Base-by-base conservation (phyloP, 2,888 invertebrate species). In the Gastracanthus pulcherrimus region DNA sequence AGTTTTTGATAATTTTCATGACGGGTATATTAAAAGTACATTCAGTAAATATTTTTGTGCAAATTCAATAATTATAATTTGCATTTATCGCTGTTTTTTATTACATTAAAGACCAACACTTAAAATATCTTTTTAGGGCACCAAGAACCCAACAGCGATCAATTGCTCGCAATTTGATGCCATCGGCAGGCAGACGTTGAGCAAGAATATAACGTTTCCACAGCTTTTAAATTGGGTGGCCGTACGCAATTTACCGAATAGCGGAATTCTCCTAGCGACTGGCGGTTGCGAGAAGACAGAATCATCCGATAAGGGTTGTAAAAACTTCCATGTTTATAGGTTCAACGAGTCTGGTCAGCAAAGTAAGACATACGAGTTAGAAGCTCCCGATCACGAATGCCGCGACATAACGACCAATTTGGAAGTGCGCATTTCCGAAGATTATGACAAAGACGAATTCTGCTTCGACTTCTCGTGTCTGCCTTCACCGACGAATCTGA, bases 401-500 rank as follows among this genome's bases (percentile, higher is more conserved):
- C 19, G 48, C 6, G 48, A 78, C n/a, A 60, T 6, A 16, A 41
- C 16, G 9, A 2, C 13, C 51, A 29, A 58, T n/a, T 62, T 77
- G 45, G 64, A 81, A 19, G 38, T 55, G 2, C 76, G 72, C 11
- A 72, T 81, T 29, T 58, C 45, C 3, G 81, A 81, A 72, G 31
- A 5, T 31, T 0, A 31, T 9, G n/a, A n/a, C n/a, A 29, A 19
- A 11, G 23, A 60, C 16, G 2, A 55, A 34, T 23, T 66, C 9
- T 81, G 81, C 38, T 76, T 72, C 19, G 71, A 76, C 16, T 72
- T 76, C 16, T 58, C 71, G 2, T 81, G 80, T 6, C n/a, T 67
- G 38, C n/a, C n/a, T n/a, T n/a, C n/a, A n/a, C n/a, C n/a, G n/a
- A n/a, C 60, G 9, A 16, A n/a, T 36, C 26, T 77, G 4, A 34